Evolutionary conservation across 2,113 vertebrate genomes (phyloP), one percentile per base, ranked within the genome.

Genomic region (Anas platyrhynchos): DNA sequence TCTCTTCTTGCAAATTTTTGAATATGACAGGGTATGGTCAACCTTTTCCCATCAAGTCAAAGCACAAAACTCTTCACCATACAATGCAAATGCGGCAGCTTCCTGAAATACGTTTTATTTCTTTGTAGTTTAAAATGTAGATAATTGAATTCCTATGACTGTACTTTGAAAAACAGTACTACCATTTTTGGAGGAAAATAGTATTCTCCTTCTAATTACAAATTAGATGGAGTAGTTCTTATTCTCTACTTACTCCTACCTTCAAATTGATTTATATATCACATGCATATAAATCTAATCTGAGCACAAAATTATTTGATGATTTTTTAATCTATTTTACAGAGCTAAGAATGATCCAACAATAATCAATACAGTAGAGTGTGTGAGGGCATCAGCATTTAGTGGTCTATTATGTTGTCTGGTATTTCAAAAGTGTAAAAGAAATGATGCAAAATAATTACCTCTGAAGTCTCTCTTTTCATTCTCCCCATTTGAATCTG

Each of bases 401-500:
- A 59, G n/a, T 36, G 7, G 6, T 41, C 89, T 71, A 21, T 80
- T 36, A 44, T 16, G 34, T 17, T n/a, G 59, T n/a, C 22, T 31
- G 11, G 2, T 55, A 67, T 79, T 90, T 75, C 29, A 82, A 55
- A 82, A 68, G 9, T 34, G 3, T 58, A 86, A 75, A 13, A 89
- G 36, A 83, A 83, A 73, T 38, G 1, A 92, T 7, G 3, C 11
- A 78, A 78, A 43, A 31, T 15, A 78, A 44, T 79, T 98, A 99
- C 98, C 99, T 99, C 98, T 98, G 73, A 99, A 98, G 96, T 99
- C 99, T 95, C 98, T 99, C 97, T 98, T 99, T 54, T 99, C 99
- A 14, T 95, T 96, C 72, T 99, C 99, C 3, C 97, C 96, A 29
- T 81, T 92, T 5, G 98, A 97, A n/a, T 99, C 99, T 3, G 96